Base-by-base conservation (phyloP, 2,113 vertebrate species). In the Strigops habroptila region DNA sequence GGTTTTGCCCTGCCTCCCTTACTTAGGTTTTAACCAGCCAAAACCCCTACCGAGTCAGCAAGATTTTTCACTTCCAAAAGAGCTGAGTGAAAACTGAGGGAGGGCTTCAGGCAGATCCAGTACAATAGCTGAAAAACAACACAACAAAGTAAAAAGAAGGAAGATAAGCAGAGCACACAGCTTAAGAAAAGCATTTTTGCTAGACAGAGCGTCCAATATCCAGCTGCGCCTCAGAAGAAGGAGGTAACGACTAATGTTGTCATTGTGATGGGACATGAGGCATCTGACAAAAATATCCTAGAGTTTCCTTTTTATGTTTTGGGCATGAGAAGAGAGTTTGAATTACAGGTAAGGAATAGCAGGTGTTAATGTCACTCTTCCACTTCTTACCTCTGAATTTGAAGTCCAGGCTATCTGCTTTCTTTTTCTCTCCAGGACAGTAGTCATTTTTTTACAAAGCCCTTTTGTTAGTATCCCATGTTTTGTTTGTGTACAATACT, bases 1-100 rank as follows among this genome's bases (percentile, higher is more conserved):
- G 41, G 52, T 65, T 93, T 91, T 93, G 65, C 52, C 25, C 62
- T 86, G 48, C 93, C 73, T 91, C 67, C 33, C 62, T 86, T 59
- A 46, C 85, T 90, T 57, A 51, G 69, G 39, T 86, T 94, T 93
- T 91, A 90, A 88, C 88, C 68, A 74, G 82, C 60, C 83, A 71
- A 95, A 96, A 55, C 44, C 77, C 88, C 82, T 69, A 95, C 83
- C 0, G 22, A 94, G 92, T 92, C 95, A 94, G 88, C 77, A 90
- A 88, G 69, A 91, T 79, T 92, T 87, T 96, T 92, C 88, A 73
- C 57, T 87, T 96, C 69, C 80, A 93, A 86, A 82, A 90, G 76
- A 78, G 35, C 91, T 83, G n/a, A 67, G 76, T 92, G 81, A 96
- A 89, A 93, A 93, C 70, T 16, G 88, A 94, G 77, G 63, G 86